Conservation (phyloP, 2,797 vertebrate genomes). For the Momotus momota region DNA sequence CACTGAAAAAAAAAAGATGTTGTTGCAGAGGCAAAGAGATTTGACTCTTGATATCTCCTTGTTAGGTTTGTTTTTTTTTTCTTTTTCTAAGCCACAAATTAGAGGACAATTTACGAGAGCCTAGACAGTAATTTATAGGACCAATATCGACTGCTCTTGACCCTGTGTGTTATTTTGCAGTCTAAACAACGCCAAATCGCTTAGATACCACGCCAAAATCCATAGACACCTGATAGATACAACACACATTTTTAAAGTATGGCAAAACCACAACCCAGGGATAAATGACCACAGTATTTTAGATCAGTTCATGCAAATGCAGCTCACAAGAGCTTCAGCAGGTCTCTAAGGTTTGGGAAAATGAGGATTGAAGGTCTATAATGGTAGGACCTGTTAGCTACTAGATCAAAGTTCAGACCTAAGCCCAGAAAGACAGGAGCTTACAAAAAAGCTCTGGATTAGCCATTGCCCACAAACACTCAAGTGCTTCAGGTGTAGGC, state of each 20-base stretch:
- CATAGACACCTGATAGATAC: slow-evolving; percentile 72
- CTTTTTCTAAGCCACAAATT: slow-evolving; percentile 71
- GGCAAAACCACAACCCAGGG: slow-evolving; percentile 55
- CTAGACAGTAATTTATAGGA: slow-evolving; percentile 75
- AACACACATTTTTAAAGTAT: slow-evolving; percentile 75
- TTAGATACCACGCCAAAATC: slow-evolving; percentile 70
- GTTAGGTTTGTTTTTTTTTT: slow-evolving; percentile 14
- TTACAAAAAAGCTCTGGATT: not conserved
- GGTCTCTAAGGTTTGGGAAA: slow-evolving; percentile 21
- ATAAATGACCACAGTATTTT: slow-evolving; percentile 62
- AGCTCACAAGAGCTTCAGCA: not conserved
- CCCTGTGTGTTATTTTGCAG: slow-evolving; percentile 72
- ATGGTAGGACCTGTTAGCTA: not conserved
- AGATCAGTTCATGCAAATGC: slow-evolving; percentile 48
- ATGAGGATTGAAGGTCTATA: not conserved
- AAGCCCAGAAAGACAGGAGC: not conserved
- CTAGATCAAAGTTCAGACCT: not conserved
- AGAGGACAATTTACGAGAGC: slow-evolving; percentile 77
- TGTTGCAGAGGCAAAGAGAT: slow-evolving; percentile 7
- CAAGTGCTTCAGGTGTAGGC: not conserved
- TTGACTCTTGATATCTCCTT: slow-evolving; percentile 52
- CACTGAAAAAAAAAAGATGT: slow-evolving; percentile 12
- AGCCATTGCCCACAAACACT: not conserved
- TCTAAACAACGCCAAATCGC: slow-evolving; percentile 76
- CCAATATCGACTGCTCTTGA: slow-evolving; percentile 76